Evolutionary conservation across 2,888 invertebrate species (phyloP), one percentile per base, ranked within the genome.

Genomic region (Meta bourneti): DNA sequence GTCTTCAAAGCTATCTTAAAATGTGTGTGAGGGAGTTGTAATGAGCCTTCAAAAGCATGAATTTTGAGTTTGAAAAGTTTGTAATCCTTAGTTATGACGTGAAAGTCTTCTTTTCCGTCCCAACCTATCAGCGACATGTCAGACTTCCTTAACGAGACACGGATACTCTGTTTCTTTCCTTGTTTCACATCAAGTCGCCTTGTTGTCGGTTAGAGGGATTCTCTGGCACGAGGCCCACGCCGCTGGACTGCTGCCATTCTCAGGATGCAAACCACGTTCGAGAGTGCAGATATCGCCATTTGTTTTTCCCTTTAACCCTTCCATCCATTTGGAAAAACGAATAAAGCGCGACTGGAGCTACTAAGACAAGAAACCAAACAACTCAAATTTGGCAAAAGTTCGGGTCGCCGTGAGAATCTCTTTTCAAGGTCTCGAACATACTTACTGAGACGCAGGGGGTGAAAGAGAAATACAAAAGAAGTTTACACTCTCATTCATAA

Each of bases 201-300:
- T 34, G n/a, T 71, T 70, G 82, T 82, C 82, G 70, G 82, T 82
- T 49, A 19, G 7, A 48, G 34, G 13, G 81, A 7, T 49, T 61
- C 61, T 48, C 70, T 71, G 79, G 78, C 87, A 20, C 48, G n/a
- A 49, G 52, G 72, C 86, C 86, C 78, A 85, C 48, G 9, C 16
- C 19, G 82, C 82, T 82, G 82, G 82, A 82, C 71, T n/a, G n/a
- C 48, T 82, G 82, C 82, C 82, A 79, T 79, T 79, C 79, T 13
- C 6, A 13, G 52, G 54, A 54, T 61, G 54, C 20, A 61, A 79
- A 52, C 54, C 79, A n/a, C 52, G 54, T 20, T 79, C 54, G 9
- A n/a, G 16, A 8, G 9, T 16, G 79, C 19, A 19, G 19, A 54
- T n/a, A 19, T 54, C 51, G n/a, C 54, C 79, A 19, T 79, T 79